These are phyloP conservation scores for Brachyhypopomus gauderio DNA, from an alignment of 2,113 vertebrate species.

Conservation along the genomic window DNA sequence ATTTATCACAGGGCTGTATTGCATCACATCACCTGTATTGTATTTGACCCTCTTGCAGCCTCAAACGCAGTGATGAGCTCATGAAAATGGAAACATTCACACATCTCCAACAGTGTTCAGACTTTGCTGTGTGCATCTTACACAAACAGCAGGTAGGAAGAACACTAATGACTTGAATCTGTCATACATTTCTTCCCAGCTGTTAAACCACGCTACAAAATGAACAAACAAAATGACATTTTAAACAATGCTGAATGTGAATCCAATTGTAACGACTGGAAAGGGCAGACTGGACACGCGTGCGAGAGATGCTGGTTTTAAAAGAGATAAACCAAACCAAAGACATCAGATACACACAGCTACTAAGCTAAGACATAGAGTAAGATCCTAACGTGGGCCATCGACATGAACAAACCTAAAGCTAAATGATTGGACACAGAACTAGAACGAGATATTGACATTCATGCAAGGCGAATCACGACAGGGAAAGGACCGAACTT, in stretches of 20 bases:
- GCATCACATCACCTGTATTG: not conserved
- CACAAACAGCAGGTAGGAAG: slow-evolving; percentile 6
- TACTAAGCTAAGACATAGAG: too few relatives aligned
- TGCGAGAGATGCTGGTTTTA: too few relatives aligned
- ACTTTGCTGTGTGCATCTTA: slow-evolving; percentile 12
- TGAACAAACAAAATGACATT: too few relatives aligned
- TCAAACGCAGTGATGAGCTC: not conserved
- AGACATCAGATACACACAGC: too few relatives aligned
- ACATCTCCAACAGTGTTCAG: not conserved
- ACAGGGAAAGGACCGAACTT: too few relatives aligned
- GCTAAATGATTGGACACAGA: too few relatives aligned
- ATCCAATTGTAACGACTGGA: not conserved
- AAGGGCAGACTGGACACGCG: too few relatives aligned
- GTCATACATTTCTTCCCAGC: not conserved
- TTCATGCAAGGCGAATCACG: too few relatives aligned
- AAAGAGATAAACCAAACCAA: too few relatives aligned
- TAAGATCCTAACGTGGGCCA: too few relatives aligned
- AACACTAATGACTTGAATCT: not conserved
- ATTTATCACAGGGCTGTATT: not conserved
- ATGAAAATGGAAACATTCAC: not conserved
- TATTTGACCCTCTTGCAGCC: not conserved
- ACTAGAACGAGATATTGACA: too few relatives aligned
- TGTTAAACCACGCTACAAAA: not conserved
- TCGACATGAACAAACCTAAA: too few relatives aligned
- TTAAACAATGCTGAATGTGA: not conserved